Evolutionary conservation across 2,113 vertebrate species (phyloP).

Genomic region (Gnathonemus echidnorhynchus): DNA sequence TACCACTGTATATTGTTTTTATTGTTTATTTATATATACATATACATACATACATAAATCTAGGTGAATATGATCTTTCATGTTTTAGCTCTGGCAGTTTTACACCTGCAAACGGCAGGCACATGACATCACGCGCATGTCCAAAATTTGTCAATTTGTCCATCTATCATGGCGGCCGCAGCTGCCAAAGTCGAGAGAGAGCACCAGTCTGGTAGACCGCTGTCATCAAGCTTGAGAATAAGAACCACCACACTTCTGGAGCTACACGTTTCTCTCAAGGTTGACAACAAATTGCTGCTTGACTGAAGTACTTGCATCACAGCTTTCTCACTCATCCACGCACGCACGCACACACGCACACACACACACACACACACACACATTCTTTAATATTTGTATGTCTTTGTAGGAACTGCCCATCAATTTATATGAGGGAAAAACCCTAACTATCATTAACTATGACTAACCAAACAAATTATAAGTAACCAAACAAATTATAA

Average conservation of each 20-base stretch:
- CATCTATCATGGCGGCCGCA: background rate
- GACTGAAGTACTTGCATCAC: background rate
- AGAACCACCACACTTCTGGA: background rate
- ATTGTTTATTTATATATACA: background rate
- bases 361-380: no score
- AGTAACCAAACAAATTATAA: no score
- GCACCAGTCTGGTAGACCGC: background rate
- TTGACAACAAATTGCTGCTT: background rate
- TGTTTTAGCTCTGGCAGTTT: background rate
- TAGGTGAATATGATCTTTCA: background rate
- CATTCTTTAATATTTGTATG: no score
- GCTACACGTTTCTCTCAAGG: background rate
- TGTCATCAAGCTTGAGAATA: background rate
- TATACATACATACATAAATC: background rate
- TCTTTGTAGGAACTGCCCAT: no score
- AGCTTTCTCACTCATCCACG: no score
- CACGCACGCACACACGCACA: no score
- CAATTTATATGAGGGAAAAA: no score
- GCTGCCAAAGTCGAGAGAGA: background rate
- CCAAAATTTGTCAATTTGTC: background rate
- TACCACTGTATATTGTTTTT: no score
- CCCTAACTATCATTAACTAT: no score
- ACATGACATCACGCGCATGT: background rate
- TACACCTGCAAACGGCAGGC: background rate
- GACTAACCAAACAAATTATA: no score